Percentiles rank a stretch among this genome's conserved stretches.
phyloP scores from a whole-genome alignment of 2,888 invertebrate genomes.

The Actias luna region DNA sequence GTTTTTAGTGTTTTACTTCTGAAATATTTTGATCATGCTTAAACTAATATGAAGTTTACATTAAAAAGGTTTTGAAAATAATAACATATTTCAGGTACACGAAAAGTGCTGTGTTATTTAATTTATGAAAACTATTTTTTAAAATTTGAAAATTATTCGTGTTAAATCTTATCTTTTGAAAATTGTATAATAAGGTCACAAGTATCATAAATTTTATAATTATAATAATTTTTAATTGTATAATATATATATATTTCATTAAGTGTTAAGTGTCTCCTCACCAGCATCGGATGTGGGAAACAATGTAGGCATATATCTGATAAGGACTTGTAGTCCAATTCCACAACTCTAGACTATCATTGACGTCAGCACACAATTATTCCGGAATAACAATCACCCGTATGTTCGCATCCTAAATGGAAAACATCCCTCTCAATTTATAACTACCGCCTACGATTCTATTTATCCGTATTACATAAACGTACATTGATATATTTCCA shows the following conservation, averaged over 20 bases:
- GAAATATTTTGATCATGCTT: no score
- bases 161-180: neutral
- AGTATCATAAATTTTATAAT: neutral
- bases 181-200: neutral
- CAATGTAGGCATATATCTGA: slow-evolving; percentile 29
- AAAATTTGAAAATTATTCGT: no score
- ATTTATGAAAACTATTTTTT: no score
- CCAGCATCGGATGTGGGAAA: neutral
- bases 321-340: slow-evolving; percentile 48
- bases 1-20: neutral
- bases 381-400: slow-evolving; percentile 53
- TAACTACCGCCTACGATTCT: slow-evolving; percentile 36
- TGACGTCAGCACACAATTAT: slow-evolving; percentile 46
- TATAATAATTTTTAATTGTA: neutral
- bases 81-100: no score
- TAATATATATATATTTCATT: neutral
- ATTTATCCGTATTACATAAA: slow-evolving; percentile 10
- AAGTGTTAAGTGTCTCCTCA: neutral
- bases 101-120: no score
- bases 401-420: slow-evolving; percentile 36
- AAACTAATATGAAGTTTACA: no score
- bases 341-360: slow-evolving; percentile 33
- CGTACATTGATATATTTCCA: slow-evolving; percentile 11
- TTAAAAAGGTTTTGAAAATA: no score
- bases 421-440: slow-evolving; percentile 29